phyloP scores from a whole-genome alignment of 2,113 vertebrate species.

The Peucedramus taeniatus region DNA sequence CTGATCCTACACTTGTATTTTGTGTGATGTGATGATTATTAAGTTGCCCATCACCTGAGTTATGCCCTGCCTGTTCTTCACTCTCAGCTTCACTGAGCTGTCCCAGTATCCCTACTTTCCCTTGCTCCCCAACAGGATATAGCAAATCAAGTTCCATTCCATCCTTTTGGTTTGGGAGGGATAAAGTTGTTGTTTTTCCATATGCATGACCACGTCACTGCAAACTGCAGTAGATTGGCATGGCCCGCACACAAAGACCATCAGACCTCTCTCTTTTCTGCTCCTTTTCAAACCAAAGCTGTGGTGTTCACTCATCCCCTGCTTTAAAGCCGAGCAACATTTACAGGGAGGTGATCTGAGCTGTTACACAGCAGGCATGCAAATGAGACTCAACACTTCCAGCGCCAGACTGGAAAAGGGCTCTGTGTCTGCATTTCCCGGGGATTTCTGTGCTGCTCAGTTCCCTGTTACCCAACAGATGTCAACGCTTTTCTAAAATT shows the following conservation, averaged over 20 bases:
- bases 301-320: neutral
- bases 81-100: neutral
- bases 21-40: neutral
- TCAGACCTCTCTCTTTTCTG: neutral
- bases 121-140: neutral
- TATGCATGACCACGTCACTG: neutral
- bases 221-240: neutral
- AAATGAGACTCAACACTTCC: neutral
- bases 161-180: neutral
- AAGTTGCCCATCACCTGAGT: neutral
- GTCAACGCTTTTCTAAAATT: neutral
- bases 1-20: accelerated
- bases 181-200: neutral
- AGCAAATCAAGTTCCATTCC: neutral
- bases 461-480: neutral
- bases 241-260: neutral
- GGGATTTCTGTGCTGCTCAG: neutral
- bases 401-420: accelerated
- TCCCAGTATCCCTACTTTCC: neutral
- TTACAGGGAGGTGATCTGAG: neutral
- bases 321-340: neutral
- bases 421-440: neutral
- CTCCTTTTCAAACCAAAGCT: neutral
- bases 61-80: neutral
- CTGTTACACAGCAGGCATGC: neutral